A percentile compares a stretch with the other conserved stretches of the same genome.
Conservation (phyloP, 2,797 vertebrate species). For the Harpagifer antarcticus region DNA sequence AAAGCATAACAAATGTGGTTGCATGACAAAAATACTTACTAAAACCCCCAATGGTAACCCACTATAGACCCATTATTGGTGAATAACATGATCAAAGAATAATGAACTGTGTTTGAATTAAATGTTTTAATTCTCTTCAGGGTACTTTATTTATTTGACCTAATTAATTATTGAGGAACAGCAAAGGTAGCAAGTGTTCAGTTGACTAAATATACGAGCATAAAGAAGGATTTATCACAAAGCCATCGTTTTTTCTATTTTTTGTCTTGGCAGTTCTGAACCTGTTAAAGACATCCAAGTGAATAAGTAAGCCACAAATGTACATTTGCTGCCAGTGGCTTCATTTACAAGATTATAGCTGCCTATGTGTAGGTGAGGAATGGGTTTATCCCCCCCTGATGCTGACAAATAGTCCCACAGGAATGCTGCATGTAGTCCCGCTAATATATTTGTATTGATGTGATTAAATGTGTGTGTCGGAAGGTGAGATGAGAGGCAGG, state of each 20-base stretch:
- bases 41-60: neutral
- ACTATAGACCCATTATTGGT: neutral
- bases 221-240: slow-evolving; percentile 29
- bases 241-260: neutral
- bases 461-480: slow-evolving; percentile 9
- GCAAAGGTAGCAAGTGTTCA: slow-evolving; percentile 4
- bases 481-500: slow-evolving; percentile 46
- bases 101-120: slow-evolving; percentile 2
- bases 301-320: neutral
- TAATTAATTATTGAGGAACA: slow-evolving; percentile 22
- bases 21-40: neutral
- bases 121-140: slow-evolving; percentile 7
- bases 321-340: neutral
- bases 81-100: slow-evolving; percentile 10
- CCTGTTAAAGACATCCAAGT: slow-evolving; percentile 28
- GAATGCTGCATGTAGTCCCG: neutral
- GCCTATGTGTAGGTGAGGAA: slow-evolving; percentile 10
- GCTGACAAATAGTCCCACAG: slow-evolving; percentile 1
- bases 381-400: slow-evolving; percentile 1
- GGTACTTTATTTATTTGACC: slow-evolving; percentile 25
- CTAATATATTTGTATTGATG: slow-evolving; percentile 26
- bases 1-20: slow-evolving; percentile 3
- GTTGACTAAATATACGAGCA: slow-evolving; percentile 39
- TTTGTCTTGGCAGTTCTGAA: slow-evolving; percentile 6
- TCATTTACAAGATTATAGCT: slow-evolving; percentile 5